Base-by-base conservation (phyloP, 2,888 invertebrate species). In the Hoplodrina ambigua region DNA sequence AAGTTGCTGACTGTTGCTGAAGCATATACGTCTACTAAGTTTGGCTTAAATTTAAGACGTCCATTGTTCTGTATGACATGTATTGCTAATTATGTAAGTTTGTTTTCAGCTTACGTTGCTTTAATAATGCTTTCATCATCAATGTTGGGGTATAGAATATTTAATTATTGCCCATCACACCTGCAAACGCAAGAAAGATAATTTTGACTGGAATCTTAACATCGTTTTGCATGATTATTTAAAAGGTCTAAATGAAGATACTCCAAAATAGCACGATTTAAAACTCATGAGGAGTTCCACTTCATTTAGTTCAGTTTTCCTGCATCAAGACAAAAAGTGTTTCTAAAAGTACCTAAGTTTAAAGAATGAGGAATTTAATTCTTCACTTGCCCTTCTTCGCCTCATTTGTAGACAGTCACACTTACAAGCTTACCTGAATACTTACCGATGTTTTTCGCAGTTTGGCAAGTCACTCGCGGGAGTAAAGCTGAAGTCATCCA, bases 1-100 rank as follows among this genome's bases (percentile, higher is more conserved):
- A 88, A 90, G 85, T 87, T 88, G 89, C 88, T 89, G 89, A 90
- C 87, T 88, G 72, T 79, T 56, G 69, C 62, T 75, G 60, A 66
- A 78, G 69, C 61, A 72, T 70, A 81, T 76, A 70, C 67, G 56
- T 74, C 64, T 78, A 59, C 69, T 15, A 73, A 85, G 72, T 75
- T 83, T 49, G 59, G 69, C 60, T 75, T 69, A 75, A 64, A 73
- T 83, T 72, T 75, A 72, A 77, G 69, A 53, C 74, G 41, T 20
- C 64, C 20, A 73, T 85, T 84, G 77, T 82, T 74, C 62, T 57
- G 8, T 68, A 44, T 83, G 72, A 76, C 57, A 52, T 64, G 58
- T 59, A 75, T 67, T 75, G 56, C 62, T 79, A 69, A 80, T 83
- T 67, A 80, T 65, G 50, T 73, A 69, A 75, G 64, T 70, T 72